Conservation (phyloP, 53 echinoderm and acorn worm genomes). For the Actinopyga echinites region DNA sequence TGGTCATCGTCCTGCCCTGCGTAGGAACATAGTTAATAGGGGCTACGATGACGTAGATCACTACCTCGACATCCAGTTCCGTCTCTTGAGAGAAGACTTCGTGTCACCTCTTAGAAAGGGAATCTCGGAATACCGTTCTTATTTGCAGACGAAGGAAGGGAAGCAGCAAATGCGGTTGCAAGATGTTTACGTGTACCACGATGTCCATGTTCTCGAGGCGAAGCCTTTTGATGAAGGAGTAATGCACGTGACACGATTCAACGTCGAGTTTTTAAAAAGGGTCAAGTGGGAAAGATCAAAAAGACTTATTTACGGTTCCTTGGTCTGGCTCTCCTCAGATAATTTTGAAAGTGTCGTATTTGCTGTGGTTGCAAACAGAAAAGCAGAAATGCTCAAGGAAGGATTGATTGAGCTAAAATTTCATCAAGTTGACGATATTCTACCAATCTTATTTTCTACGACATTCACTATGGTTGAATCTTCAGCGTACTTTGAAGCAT, state of each 20-base stretch:
- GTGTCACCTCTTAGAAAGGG: conserved; percentile 78
- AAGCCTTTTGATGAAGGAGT: conserved; percentile 83
- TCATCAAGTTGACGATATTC: conserved; percentile 52
- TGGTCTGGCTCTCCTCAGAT: conserved; percentile 84
- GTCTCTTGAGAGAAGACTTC: conserved; percentile 90
- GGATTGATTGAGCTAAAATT: conserved; percentile 87
- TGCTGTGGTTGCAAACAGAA: conserved; percentile 85
- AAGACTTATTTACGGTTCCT: conserved; percentile 78
- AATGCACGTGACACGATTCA: conserved; percentile 73
- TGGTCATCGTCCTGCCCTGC: conserved; percentile 52
- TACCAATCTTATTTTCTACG: conserved; percentile 41
- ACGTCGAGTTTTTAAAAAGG: conserved; percentile 52
- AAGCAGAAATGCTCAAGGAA: conserved; percentile 68
- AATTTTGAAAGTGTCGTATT: conserved; percentile 78
- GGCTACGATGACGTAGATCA: conserved; percentile 74
- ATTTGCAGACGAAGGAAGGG: conserved; percentile 17
- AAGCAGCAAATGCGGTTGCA: conserved; percentile 55
- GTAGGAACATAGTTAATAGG: conserved; percentile 64
- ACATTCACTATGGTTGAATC: conserved; percentile 92
- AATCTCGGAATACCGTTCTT: conserved; percentile 68
- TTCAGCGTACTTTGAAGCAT: conserved; percentile 85
- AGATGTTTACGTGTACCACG: conserved; percentile 83
- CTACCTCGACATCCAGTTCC: conserved; percentile 93
- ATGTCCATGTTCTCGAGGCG: conserved; percentile 68
- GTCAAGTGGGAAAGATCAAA: conserved; percentile 82